These are phyloP conservation scores for Bombyx huttoni DNA, from an alignment of 2,888 invertebrate species.

Conservation along the genomic window DNA sequence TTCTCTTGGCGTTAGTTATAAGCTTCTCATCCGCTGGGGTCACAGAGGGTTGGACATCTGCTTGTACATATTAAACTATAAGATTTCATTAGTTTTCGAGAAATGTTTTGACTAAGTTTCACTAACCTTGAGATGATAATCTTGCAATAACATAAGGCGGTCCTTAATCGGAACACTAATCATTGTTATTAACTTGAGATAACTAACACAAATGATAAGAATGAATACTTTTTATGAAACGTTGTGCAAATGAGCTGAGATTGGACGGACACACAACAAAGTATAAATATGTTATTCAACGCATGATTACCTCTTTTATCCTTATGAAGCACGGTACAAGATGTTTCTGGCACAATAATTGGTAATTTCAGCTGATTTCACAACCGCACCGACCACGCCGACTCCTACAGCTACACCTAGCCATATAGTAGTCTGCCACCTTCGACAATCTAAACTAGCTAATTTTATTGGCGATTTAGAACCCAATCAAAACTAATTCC, in stretches of 20 bases:
- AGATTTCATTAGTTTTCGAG: slow-evolving; percentile 15
- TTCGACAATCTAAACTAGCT: slow-evolving; percentile 27
- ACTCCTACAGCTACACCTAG: slow-evolving; percentile 32
- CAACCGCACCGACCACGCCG: slow-evolving; percentile 43
- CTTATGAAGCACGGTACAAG: slow-evolving; percentile 18
- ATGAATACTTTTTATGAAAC: background rate
- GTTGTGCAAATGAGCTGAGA: slow-evolving; percentile 66
- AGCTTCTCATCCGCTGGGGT: slow-evolving; percentile 37
- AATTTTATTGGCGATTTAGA: slow-evolving; percentile 9
- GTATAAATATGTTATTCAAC: slow-evolving; percentile 3
- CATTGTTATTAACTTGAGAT: slow-evolving; percentile 8
- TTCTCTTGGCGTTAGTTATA: slow-evolving; percentile 11
- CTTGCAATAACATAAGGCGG: background rate
- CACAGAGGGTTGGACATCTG: slow-evolving; percentile 28
- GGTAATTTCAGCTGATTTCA: slow-evolving; percentile 63
- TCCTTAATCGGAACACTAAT: slow-evolving; percentile 24
- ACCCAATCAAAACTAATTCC: background rate
- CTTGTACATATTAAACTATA: slow-evolving; percentile 25
- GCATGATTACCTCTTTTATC: slow-evolving; percentile 4
- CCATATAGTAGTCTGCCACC: slow-evolving; percentile 42
- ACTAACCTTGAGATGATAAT: slow-evolving; percentile 3
- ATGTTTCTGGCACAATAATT: slow-evolving; percentile 30
- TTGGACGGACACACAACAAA: slow-evolving; percentile 57
- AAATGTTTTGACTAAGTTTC: slow-evolving; percentile 27
- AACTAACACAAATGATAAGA: slow-evolving; percentile 1